Evolutionary conservation across 2,888 invertebrate species (phyloP).

Genomic region (Tenthredo scrophulariae): DNA sequence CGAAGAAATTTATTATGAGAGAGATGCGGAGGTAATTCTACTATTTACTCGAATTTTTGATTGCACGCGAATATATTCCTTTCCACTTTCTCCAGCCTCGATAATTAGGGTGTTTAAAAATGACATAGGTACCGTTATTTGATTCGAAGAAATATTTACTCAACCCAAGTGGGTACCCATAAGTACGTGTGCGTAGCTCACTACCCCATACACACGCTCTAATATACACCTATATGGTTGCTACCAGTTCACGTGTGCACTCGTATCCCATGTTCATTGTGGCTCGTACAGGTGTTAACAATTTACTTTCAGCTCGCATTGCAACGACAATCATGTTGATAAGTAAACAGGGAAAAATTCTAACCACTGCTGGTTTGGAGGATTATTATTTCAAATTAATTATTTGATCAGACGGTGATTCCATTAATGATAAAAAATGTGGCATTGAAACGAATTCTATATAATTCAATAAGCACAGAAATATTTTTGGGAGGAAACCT

Average conservation of each 20-base stretch:
- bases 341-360: background rate
- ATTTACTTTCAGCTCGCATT: background rate
- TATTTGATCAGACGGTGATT: background rate
- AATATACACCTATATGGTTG: background rate
- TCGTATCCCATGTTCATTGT: background rate
- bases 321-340: background rate
- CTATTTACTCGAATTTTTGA: background rate
- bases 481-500: background rate
- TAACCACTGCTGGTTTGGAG: background rate
- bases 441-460: background rate
- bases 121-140: background rate
- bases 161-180: background rate
- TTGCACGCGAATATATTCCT: too few relatives aligned
- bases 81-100: too few relatives aligned
- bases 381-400: background rate
- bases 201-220: background rate
- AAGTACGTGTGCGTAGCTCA: background rate
- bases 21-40: background rate
- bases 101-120: background rate
- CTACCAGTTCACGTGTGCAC: background rate
- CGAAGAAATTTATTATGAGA: background rate
- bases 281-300: background rate
- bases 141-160: slow-evolving; percentile 3
- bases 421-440: background rate
- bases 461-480: background rate